Evolutionary conservation across 2,113 vertebrate species (phyloP).

Genomic region (Leucosticte australis): DNA sequence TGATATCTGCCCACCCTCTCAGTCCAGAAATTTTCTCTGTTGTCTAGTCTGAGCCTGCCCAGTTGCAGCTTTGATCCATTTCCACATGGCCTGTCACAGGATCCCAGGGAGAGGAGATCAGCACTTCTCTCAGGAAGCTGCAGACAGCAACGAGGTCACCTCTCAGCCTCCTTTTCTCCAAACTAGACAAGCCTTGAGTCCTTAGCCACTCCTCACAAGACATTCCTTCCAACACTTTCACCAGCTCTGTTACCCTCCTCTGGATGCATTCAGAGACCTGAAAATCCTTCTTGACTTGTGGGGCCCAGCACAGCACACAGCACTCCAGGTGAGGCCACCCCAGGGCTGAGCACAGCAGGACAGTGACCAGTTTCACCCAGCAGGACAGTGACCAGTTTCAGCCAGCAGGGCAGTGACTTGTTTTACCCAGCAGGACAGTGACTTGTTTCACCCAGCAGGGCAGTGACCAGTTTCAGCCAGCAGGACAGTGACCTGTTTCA

Average conservation of each 20-base stretch:
- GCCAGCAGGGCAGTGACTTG: no score
- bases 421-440: no score
- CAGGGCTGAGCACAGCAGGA: not conserved
- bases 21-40: not conserved
- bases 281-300: not conserved
- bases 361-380: no score
- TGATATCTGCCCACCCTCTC: not conserved
- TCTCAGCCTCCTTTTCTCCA: not conserved
- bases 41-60: not conserved
- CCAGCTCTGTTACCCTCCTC: not conserved
- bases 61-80: not conserved
- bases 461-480: no score
- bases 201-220: not conserved
- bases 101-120: not conserved
- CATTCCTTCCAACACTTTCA: not conserved
- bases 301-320: not conserved
- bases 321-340: not conserved
- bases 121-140: not conserved
- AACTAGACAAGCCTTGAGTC: not conserved
- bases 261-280: not conserved
- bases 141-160: accelerated
- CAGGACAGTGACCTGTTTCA: no score
- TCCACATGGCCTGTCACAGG: not conserved
- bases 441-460: no score
- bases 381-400: no score